Evolutionary conservation across 1,140 invertebrate species (phyloP).

Genomic region (Euglossa dilemma): DNA sequence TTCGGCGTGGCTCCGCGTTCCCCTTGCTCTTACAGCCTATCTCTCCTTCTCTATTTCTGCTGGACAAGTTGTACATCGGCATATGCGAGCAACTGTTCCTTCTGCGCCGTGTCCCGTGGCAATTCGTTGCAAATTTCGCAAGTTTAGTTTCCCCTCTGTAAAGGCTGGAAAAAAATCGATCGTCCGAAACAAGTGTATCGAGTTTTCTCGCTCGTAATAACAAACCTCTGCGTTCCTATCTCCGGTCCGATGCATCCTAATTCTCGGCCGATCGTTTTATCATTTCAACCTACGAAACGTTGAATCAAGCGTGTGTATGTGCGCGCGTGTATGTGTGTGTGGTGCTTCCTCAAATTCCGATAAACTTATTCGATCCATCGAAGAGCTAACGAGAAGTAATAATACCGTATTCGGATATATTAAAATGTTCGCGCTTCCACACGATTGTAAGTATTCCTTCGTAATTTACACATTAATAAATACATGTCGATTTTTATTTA

Average conservation of each 20-base stretch:
- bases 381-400: neutral
- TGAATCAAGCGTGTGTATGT: neutral
- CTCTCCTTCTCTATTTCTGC: conserved; percentile 45
- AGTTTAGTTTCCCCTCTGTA: too few relatives aligned
- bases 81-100: conserved; percentile 56
- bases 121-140: neutral
- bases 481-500: neutral
- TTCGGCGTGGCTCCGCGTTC: conserved; percentile 70
- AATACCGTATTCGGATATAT: neutral
- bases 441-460: neutral
- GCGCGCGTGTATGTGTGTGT: neutral
- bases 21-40: conserved; percentile 69
- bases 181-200: neutral
- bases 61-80: conserved; percentile 36
- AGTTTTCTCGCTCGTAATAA: too few relatives aligned
- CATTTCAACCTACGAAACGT: neutral
- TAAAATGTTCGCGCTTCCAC: neutral
- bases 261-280: neutral
- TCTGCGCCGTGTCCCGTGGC: neutral
- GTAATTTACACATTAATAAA: neutral
- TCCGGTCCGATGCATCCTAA: neutral
- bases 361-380: neutral
- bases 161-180: neutral
- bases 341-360: neutral
- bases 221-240: neutral